Conservation (phyloP, 2,888 invertebrate genomes). For the Ennomos quercinarius region DNA sequence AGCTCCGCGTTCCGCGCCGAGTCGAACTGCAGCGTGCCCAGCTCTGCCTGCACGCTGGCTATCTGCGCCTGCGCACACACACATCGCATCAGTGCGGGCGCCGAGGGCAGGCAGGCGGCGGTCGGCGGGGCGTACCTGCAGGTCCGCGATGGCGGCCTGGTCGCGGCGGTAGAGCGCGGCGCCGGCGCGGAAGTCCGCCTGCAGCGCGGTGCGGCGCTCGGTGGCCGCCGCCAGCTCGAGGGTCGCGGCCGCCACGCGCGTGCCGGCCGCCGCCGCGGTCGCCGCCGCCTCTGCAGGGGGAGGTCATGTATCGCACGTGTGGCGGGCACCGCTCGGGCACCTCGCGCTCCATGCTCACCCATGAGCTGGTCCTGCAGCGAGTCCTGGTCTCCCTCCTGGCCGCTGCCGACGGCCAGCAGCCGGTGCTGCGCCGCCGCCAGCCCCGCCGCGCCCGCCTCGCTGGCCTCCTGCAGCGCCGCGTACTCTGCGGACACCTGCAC, state of each 20-base stretch:
- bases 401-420: constrained; percentile 94
- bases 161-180: constrained; percentile 89
- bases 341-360: too few species aligned
- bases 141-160: constrained; percentile 29
- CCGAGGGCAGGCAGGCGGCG: too few species aligned
- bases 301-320: constrained; percentile 78
- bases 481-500: constrained; percentile 86
- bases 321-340: too few species aligned
- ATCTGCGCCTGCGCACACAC: constrained; percentile 74
- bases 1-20: constrained; percentile 86
- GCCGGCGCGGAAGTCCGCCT: constrained; percentile 88
- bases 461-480: constrained; percentile 88
- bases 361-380: constrained; percentile 96
- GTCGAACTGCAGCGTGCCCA: constrained; percentile 85
- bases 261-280: constrained; percentile 91
- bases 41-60: constrained; percentile 71
- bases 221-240: constrained; percentile 56
- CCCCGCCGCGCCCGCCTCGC: constrained; percentile 88
- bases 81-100: background rate
- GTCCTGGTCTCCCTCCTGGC: constrained; percentile 92
- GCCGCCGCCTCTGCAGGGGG: constrained; percentile 91
- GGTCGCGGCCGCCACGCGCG: constrained; percentile 89
- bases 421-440: constrained; percentile 90
- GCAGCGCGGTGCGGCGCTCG: constrained; percentile 76
- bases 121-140: constrained; percentile 61